Evolutionary conservation across 2,113 vertebrate species (phyloP), one percentile per base, ranked within the genome.

Genomic region (Callopanchax toddi): DNA sequence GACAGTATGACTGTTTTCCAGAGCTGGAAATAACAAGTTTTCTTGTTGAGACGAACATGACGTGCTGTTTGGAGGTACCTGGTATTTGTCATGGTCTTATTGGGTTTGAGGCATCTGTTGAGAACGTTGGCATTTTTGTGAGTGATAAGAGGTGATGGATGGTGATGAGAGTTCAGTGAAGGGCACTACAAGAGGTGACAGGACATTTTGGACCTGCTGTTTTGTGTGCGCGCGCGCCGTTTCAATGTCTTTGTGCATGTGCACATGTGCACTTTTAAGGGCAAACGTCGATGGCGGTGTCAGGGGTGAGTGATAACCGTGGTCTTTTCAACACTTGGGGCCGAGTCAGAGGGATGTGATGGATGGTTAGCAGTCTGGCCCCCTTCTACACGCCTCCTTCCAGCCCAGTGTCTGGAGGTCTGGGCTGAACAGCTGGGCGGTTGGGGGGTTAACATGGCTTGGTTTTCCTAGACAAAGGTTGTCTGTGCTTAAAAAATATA

Each of bases 251-350:
- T 40, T 56, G 67, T 69, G 72, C 26, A 74, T 23, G 49, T 51
- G 57, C 26, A 74, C 40, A 39, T 55, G 72, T 29, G 67, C 15
- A 65, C 26, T 42, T 63, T 37, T 70, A 77, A 79, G 73, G 66
- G 76, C 69, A 84, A 81, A 79, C 78, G 81, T 91, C 66, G 85
- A 91, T 74, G 83, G 25, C 63, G 23, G 75, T 88, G 84, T 90
- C 87, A 89, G 76, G 78, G 87, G 85, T 90, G 89, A 93, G 81
- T 90, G 89, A 92, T 91, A 89, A 85, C 83, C 74, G 60, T 82
- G 84, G 85, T 88, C 81, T 87, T 86, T 90, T 84, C 82, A 87
- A 70, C 84, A 72, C 60, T 61, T 76, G 21, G 13, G 79, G 87
- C 78, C 67, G 80, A 83, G 82, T 87, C 87, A 82, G 80, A 81